phyloP scores from a whole-genome alignment of 1,140 invertebrate species.

The Apis florea region DNA sequence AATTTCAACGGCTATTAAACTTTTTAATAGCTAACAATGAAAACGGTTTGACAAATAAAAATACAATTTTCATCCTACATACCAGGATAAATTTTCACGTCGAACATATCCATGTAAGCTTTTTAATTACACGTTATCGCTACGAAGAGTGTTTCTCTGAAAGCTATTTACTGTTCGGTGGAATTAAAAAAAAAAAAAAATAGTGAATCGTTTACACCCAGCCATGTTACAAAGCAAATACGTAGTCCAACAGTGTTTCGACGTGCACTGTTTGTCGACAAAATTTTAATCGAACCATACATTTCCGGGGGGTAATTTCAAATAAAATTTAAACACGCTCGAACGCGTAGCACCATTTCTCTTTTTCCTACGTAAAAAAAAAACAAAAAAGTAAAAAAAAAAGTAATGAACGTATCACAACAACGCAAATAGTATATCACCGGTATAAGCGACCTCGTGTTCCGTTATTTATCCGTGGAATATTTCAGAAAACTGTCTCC shows the following conservation, averaged over 20 bases:
- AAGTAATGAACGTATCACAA: too few relatives aligned
- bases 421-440: neutral
- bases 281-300: constrained; percentile 8
- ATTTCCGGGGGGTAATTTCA: neutral
- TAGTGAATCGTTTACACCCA: constrained; percentile 1
- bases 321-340: neutral
- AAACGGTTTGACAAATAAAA: neutral
- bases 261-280: constrained; percentile 4
- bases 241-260: neutral
- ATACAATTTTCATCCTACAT: neutral
- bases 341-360: neutral
- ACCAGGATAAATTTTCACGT: too few relatives aligned
- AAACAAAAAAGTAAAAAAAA: neutral
- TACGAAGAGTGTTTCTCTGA: neutral
- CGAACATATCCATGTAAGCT: neutral
- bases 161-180: constrained; percentile 1
- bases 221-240: constrained; percentile 15
- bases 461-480: constrained; percentile 20
- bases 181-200: neutral
- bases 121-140: constrained; percentile 25
- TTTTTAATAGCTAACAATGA: neutral
- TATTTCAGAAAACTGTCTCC: constrained; percentile 22
- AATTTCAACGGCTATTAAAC: neutral
- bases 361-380: neutral
- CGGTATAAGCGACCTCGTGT: neutral